Conservation (phyloP, 2,113 vertebrate species). For the Gymnogyps californianus region DNA sequence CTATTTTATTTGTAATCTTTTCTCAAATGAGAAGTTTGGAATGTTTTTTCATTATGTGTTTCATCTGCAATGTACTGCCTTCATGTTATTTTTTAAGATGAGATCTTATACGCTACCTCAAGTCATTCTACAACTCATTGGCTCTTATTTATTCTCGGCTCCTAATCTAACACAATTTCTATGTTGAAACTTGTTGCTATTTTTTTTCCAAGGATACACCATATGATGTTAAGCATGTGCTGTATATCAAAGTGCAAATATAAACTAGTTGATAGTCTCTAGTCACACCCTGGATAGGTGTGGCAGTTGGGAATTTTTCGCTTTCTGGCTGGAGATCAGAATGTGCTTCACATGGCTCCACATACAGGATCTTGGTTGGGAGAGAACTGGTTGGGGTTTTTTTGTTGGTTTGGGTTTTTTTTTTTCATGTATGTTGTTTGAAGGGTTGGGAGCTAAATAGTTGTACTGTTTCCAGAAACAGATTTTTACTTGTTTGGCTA, state of each 20-base stretch:
- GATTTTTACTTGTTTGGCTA: conserved; percentile 53
- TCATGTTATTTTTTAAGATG: conserved; percentile 57
- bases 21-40: conserved; percentile 46
- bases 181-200: conserved; percentile 68
- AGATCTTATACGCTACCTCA: conserved; percentile 1
- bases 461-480: conserved; percentile 45
- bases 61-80: conserved; percentile 31
- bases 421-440: background rate
- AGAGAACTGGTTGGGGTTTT: background rate
- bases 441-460: conserved; percentile 27
- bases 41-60: conserved; percentile 45
- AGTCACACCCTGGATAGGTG: conserved; percentile 64
- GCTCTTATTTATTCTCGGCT: conserved; percentile 62
- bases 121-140: conserved; percentile 45
- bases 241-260: conserved; percentile 65
- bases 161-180: conserved; percentile 49
- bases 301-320: conserved; percentile 61
- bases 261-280: conserved; percentile 59
- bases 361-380: background rate
- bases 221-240: conserved; percentile 56
- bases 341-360: conserved; percentile 28
- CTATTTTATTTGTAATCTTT: conserved; percentile 50
- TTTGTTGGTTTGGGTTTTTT: background rate
- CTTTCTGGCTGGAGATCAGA: conserved; percentile 59
- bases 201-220: conserved; percentile 62